Base-by-base conservation (phyloP, 2,888 invertebrate species). In the Cheilosia variabilis region DNA sequence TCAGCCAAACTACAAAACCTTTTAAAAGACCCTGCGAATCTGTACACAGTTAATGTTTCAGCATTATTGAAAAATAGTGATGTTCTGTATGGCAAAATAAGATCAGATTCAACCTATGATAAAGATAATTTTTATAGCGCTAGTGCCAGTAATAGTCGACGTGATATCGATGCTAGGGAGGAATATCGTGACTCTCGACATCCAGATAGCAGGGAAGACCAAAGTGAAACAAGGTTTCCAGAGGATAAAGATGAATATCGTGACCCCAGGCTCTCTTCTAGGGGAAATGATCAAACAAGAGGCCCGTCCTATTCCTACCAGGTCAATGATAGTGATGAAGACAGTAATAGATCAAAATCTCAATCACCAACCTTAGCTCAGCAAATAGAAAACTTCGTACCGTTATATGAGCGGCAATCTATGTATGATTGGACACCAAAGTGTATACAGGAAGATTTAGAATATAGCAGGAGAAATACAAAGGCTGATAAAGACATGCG, bases 401-500 rank as follows among this genome's bases (percentile, higher is more conserved):
- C 89, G 0, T 69, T 88, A 0, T 92, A 92, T 43, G 87, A 88
- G 7, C 90, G 92, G 17, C 47, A 83, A 4, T 89, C 91, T 13
- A 91, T 92, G 88, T 92, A 92, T 58, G 92, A 92, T 77, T 90
- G 87, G 50, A 89, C 89, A 0, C 86, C 76, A 31, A 77, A 76
- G 53, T 77, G 83, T 6, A 88, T 88, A 19, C 88, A 90, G 43
- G 89, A 89, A 45, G 88, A 88, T 63, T 73, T 84, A 62, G 84
- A 87, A 22, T 77, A 76, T 37, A 87, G 81, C n/a, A 71, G 73
- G 19, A 87, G 87, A 52, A 86, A 73, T 10, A 83, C 72, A 45
- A 89, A 89, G 79, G 71, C 88, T 68, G 91, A 91, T 78, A 89
- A 89, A 71, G 90, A 91, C 87, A 90, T 90, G 90, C 88, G 90